A percentile compares a stretch with the other conserved stretches of the same genome.
Conservation (phyloP, 1,140 invertebrate genomes). For the Caenorhabditis latens region DNA sequence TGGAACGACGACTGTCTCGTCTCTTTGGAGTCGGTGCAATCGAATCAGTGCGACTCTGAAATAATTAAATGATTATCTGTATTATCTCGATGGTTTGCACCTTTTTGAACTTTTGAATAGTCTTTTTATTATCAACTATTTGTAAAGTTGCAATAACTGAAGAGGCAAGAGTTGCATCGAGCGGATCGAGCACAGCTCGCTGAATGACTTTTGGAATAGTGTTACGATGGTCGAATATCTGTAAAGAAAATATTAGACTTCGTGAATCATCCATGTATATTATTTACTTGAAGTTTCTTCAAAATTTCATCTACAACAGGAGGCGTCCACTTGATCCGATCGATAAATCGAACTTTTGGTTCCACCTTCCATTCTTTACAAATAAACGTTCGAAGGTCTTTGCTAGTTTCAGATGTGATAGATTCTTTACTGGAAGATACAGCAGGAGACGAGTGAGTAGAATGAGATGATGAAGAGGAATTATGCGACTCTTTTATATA, state of each 20-base stretch:
- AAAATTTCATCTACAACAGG: conserved; percentile 75
- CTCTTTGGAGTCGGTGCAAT: neutral
- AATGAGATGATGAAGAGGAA: conserved; percentile 2
- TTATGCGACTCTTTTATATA: conserved; percentile 56
- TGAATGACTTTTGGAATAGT: conserved; percentile 99
- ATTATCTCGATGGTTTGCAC: neutral
- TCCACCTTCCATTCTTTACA: conserved; percentile 98
- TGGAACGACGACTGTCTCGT: conserved; percentile 10
- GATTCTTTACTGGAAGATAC: conserved; percentile 16
- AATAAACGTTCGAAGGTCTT: conserved; percentile 51
- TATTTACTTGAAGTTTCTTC: conserved; percentile 69
- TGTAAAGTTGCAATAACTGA: conserved; percentile 56
- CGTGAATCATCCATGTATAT: neutral
- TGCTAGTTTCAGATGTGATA: conserved; percentile 50
- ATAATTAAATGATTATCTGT: neutral
- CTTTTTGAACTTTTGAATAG: conserved; percentile 45
- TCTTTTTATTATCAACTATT: conserved; percentile 57
- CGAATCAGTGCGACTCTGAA: conserved; percentile 13
- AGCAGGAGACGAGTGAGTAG: neutral
- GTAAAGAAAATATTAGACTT: conserved; percentile 80
- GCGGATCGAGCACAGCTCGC: conserved; percentile 93
- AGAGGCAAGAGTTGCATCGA: conserved; percentile 85
- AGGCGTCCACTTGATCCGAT: conserved; percentile 71
- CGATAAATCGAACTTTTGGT: conserved; percentile 88
- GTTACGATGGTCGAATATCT: conserved; percentile 94